Conservation (phyloP, 1,140 invertebrate genomes). For the Leptinotarsa texana region DNA sequence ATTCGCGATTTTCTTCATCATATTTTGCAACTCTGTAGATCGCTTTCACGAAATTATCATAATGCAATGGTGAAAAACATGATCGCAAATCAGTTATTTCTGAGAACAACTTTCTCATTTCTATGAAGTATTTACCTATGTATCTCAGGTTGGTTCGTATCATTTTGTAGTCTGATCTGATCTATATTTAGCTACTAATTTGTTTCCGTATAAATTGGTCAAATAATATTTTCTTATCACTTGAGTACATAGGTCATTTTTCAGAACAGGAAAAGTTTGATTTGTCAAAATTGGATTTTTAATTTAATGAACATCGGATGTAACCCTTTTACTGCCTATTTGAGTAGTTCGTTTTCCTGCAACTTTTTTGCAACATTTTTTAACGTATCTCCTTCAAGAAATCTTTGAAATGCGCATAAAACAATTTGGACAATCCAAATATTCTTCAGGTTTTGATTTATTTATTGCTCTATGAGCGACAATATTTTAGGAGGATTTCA, state of each 20-base stretch:
- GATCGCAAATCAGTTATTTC: constrained; percentile 9
- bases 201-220: not conserved
- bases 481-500: not conserved
- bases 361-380: not conserved
- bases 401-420: not conserved
- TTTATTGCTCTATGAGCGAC: not conserved
- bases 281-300: constrained; percentile 1
- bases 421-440: not conserved
- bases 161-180: constrained; percentile 5
- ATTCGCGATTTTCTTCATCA: not conserved
- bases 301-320: not conserved
- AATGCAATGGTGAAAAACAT: not conserved
- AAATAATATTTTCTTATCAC: constrained; percentile 1
- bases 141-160: not conserved
- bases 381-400: not conserved
- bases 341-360: not conserved
- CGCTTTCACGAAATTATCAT: constrained; percentile 4
- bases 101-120: not conserved
- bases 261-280: not conserved
- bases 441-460: not conserved
- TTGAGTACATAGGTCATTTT: not conserved
- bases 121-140: constrained; percentile 4
- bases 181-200: constrained; percentile 11
- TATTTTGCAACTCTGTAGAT: not conserved
- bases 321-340: constrained; percentile 4